These are phyloP conservation scores for Bombus confusus DNA, from an alignment of 1,140 invertebrate species.

Conservation along the genomic window DNA sequence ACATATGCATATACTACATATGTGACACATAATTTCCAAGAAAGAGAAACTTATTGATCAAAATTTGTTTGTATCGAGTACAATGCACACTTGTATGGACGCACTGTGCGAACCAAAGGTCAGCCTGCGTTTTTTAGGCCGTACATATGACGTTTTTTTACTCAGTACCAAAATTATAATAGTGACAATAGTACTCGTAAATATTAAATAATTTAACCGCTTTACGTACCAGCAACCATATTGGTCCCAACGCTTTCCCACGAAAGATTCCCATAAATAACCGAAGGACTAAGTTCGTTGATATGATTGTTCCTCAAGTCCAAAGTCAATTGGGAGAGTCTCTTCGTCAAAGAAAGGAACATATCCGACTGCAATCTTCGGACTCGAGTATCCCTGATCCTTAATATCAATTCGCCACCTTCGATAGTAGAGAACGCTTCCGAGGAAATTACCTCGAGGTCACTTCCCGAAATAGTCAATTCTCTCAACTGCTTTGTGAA, in stretches of 20 bases:
- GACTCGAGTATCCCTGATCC: constrained; percentile 89
- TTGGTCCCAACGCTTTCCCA: constrained; percentile 93
- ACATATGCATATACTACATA: not conserved
- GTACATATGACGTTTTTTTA: not conserved
- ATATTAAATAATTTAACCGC: not conserved
- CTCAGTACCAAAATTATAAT: no score
- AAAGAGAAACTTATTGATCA: not conserved
- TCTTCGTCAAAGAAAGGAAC: constrained; percentile 88
- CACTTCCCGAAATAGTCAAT: constrained; percentile 89
- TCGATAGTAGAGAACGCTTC: constrained; percentile 87
- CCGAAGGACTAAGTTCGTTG: constrained; percentile 89
- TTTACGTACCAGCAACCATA: constrained; percentile 87
- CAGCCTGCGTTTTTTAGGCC: no score
- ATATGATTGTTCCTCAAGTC: constrained; percentile 92
- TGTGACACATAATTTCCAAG: not conserved
- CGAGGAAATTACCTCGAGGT: constrained; percentile 86
- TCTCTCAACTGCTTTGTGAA: constrained; percentile 90
- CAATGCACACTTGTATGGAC: no score
- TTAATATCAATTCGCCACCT: constrained; percentile 88
- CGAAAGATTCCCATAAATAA: constrained; percentile 92
- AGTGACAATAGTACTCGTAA: not conserved
- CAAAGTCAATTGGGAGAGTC: constrained; percentile 89
- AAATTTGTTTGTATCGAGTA: not conserved
- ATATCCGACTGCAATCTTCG: constrained; percentile 89
- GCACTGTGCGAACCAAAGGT: no score